phyloP scores from a whole-genome alignment of 2,888 invertebrate species.

The Orthosia gothica region DNA sequence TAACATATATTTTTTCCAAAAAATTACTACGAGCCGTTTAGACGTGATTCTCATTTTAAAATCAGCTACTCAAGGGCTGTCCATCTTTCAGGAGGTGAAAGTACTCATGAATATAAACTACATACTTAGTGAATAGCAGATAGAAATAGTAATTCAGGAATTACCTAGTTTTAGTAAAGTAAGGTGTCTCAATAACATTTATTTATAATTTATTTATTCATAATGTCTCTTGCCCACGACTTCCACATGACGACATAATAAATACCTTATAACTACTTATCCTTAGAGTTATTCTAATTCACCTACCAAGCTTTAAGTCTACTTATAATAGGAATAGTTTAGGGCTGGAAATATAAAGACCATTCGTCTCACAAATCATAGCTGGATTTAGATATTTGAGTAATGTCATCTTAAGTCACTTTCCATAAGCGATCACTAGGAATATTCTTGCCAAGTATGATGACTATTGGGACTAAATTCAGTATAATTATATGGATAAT shows the following conservation, averaged over 20 bases:
- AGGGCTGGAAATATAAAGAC: background rate
- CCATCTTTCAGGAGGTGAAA: no score
- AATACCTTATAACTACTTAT: background rate
- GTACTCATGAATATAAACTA: no score
- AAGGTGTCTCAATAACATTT: no score
- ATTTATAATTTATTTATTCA: no score
- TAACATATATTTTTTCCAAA: no score
- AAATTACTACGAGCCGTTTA: no score
- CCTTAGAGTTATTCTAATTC: no score
- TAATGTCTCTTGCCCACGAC: conserved; percentile 5
- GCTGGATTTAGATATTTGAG: conserved; percentile 1
- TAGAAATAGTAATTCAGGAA: no score
- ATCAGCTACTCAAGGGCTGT: no score
- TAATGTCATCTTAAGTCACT: conserved; percentile 4
- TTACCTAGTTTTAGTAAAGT: no score
- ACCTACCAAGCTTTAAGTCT: background rate
- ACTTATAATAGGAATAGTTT: background rate
- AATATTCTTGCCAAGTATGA: conserved; percentile 18
- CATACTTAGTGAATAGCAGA: no score
- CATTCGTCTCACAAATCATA: conserved; percentile 8
- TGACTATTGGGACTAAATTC: conserved; percentile 16
- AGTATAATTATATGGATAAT: conserved; percentile 3
- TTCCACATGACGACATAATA: background rate
- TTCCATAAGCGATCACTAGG: background rate
- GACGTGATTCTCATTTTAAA: no score